These are phyloP conservation scores for Corapipo altera DNA, from an alignment of 2,113 vertebrate species.

Conservation along the genomic window DNA sequence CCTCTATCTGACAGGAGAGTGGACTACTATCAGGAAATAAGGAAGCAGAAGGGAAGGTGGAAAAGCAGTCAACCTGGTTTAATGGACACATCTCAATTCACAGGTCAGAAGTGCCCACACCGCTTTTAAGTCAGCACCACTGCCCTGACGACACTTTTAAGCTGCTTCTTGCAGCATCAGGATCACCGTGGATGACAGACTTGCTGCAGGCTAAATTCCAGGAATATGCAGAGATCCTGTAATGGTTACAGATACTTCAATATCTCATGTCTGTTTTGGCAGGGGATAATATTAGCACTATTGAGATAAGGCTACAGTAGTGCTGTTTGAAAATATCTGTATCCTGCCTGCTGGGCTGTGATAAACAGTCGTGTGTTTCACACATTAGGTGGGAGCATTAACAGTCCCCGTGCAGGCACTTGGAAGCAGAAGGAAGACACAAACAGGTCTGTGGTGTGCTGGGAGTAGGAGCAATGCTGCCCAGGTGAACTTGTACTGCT, in stretches of 20 bases:
- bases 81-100: neutral
- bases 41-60: neutral
- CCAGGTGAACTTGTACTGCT: neutral
- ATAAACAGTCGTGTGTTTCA: conserved; percentile 4
- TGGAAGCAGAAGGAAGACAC: neutral
- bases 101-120: neutral
- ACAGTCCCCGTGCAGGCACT: neutral
- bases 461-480: neutral
- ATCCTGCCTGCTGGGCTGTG: conserved; percentile 24
- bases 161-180: neutral
- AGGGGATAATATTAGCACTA: conserved; percentile 28
- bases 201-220: conserved; percentile 41
- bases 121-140: conserved; percentile 6
- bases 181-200: conserved; percentile 23
- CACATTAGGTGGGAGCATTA: neutral
- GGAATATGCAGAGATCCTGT: conserved; percentile 30
- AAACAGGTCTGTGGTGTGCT: neutral
- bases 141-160: neutral
- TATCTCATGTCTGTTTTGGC: conserved; percentile 27
- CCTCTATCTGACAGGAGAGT: neutral
- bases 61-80: neutral
- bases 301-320: conserved; percentile 14
- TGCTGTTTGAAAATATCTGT: neutral
- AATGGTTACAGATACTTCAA: neutral
- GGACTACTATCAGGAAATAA: neutral